phyloP scores from a whole-genome alignment of 2,888 invertebrate genomes.

The Sipha maydis region DNA sequence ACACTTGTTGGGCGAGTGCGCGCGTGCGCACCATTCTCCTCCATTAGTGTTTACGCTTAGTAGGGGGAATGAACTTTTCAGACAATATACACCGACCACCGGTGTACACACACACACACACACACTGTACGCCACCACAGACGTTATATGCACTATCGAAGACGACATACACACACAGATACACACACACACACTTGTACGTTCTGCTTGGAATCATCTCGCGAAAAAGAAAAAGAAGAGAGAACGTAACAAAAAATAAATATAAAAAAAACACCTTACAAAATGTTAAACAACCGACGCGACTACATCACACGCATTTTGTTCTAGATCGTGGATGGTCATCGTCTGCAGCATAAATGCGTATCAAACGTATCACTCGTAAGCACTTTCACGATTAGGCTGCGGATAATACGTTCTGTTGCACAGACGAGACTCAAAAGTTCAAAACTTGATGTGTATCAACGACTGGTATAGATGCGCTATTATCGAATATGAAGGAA shows the following conservation, averaged over 20 bases:
- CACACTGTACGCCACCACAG: neutral
- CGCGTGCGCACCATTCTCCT: slow-evolving; percentile 14
- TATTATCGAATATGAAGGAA: too few species aligned
- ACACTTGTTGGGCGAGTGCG: neutral
- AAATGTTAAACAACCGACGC: neutral
- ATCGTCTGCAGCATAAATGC: neutral
- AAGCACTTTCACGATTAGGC: neutral
- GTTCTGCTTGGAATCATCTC: slow-evolving; percentile 53
- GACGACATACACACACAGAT: neutral
- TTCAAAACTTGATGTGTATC: too few species aligned
- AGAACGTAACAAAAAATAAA: neutral
- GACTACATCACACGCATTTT: neutral
- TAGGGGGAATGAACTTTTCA: slow-evolving; percentile 61
- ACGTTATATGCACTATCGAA: slow-evolving; percentile 13
- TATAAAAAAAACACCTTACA: slow-evolving; percentile 2
- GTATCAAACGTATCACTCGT: too few species aligned
- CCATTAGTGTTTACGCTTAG: slow-evolving; percentile 18
- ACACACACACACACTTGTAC: neutral
- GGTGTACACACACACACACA: neutral
- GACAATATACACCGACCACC: slow-evolving; percentile 39
- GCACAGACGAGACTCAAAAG: too few species aligned
- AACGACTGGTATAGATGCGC: too few species aligned
- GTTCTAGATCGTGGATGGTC: neutral
- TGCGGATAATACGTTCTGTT: too few species aligned
- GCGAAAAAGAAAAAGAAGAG: slow-evolving; percentile 8